Conservation (phyloP, 2,797 vertebrate species). For the Picus viridis region DNA sequence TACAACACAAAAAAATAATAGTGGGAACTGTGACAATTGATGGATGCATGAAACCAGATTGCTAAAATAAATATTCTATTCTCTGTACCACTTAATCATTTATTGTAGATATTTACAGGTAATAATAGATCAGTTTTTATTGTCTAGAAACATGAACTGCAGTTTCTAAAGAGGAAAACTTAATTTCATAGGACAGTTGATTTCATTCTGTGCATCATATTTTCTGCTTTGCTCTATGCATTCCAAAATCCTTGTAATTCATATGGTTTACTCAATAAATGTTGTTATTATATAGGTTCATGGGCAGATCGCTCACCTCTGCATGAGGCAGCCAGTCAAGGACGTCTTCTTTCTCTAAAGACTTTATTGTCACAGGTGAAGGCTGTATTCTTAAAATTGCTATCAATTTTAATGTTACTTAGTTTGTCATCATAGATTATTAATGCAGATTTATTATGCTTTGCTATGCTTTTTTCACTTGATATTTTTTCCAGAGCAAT, state of each 20-base stretch:
- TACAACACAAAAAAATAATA: not conserved
- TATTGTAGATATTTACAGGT: not conserved
- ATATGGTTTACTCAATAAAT: constrained; percentile 21
- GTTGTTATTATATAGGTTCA: constrained; percentile 82
- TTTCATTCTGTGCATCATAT: not conserved
- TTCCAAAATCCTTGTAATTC: not conserved
- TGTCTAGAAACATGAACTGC: not conserved
- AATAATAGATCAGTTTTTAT: not conserved
- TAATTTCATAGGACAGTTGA: not conserved
- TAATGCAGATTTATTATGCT: not conserved
- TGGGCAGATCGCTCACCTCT: constrained; percentile 95
- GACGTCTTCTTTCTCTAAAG: constrained; percentile 91
- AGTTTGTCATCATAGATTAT: not conserved
- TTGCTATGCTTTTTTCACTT: not conserved
- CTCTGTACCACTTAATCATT: not conserved
- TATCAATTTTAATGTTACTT: not conserved
- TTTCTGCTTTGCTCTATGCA: constrained; percentile 21
- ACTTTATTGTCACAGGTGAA: constrained; percentile 92
- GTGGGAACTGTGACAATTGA: not conserved
- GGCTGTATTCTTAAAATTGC: constrained; percentile 15
- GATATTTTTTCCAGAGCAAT: not conserved
- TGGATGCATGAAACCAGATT: not conserved
- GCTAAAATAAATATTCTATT: not conserved
- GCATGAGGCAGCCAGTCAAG: constrained; percentile 94
- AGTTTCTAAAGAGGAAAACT: not conserved